These are phyloP conservation scores for Trypoxylus dichotomus DNA, from an alignment of 1,140 invertebrate species.

Conservation along the genomic window DNA sequence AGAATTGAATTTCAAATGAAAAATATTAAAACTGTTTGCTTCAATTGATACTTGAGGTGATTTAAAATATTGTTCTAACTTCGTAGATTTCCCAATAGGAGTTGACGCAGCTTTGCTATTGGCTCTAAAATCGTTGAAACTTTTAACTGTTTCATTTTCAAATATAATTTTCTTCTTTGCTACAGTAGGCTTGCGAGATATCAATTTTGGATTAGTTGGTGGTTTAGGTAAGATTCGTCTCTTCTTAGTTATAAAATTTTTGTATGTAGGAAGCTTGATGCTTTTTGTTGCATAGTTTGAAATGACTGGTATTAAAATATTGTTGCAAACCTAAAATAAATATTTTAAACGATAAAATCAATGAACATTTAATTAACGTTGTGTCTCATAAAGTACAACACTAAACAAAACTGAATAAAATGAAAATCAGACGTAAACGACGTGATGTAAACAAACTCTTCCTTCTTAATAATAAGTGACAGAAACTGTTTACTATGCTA, in stretches of 20 bases:
- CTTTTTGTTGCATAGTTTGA: not conserved
- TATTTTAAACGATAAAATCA: not conserved
- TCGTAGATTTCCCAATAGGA: constrained; percentile 27
- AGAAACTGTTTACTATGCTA: not conserved
- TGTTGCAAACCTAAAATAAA: not conserved
- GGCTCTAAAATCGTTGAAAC: not conserved
- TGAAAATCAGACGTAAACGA: not conserved
- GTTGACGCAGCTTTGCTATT: not conserved
- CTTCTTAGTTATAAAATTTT: constrained; percentile 25
- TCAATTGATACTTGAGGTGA: constrained; percentile 19
- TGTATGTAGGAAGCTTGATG: not conserved
- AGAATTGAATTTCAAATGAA: constrained; percentile 39
- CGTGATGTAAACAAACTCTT: not conserved
- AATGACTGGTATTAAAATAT: not conserved
- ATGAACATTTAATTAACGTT: not conserved
- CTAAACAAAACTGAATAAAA: not conserved
- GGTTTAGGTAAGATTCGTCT: constrained; percentile 20
- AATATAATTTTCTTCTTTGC: not conserved
- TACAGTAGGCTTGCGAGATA: not conserved
- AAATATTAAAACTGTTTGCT: constrained; percentile 16
- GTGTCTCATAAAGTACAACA: not conserved
- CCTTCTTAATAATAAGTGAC: too few relatives aligned
- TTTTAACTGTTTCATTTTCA: constrained; percentile 12
- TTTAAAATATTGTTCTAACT: constrained; percentile 35
- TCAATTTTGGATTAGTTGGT: not conserved